Evolutionary conservation across 2,888 invertebrate genomes (phyloP).

Genomic region (Cecidostiba fungosa): DNA sequence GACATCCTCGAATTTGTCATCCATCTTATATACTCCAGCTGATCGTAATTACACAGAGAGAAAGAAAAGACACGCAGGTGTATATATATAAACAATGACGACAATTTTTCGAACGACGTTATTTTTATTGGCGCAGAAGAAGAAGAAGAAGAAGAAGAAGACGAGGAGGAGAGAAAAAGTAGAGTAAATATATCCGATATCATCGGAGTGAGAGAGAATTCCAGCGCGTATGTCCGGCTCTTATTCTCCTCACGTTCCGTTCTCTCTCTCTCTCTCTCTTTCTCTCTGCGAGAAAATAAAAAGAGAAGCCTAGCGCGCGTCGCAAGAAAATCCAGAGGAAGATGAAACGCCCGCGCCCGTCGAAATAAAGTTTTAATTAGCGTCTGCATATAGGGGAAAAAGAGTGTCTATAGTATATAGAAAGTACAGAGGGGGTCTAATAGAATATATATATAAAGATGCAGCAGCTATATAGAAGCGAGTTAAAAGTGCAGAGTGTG

Average conservation of each 20-base stretch:
- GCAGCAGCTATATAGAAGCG: background rate
- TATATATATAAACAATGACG: background rate
- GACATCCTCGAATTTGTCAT: background rate
- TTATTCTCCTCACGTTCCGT: conserved; percentile 78
- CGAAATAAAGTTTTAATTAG: no score
- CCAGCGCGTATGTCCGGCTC: conserved; percentile 69
- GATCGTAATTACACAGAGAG: background rate
- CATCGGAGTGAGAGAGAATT: conserved; percentile 22
- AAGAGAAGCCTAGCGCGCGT: conserved; percentile 72
- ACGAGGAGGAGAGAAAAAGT: background rate
- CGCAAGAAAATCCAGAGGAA: conserved; percentile 67
- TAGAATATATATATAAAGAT: background rate
- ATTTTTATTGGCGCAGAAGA: background rate
- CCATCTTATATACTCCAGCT: background rate
- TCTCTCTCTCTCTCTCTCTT: conserved; percentile 36
- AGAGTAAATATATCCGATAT: conserved; percentile 39
- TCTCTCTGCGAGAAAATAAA: conserved; percentile 60
- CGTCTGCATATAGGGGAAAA: no score
- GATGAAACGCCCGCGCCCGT: conserved; percentile 54
- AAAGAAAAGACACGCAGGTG: background rate
- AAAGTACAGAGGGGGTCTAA: background rate
- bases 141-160: background rate
- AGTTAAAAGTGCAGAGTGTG: conserved; percentile 3
- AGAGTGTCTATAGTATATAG: background rate
- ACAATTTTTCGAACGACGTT: background rate